These are phyloP conservation scores for Microctenopoma stevenorrisi DNA, from an alignment of 2,797 vertebrate species.

Conservation along the genomic window DNA sequence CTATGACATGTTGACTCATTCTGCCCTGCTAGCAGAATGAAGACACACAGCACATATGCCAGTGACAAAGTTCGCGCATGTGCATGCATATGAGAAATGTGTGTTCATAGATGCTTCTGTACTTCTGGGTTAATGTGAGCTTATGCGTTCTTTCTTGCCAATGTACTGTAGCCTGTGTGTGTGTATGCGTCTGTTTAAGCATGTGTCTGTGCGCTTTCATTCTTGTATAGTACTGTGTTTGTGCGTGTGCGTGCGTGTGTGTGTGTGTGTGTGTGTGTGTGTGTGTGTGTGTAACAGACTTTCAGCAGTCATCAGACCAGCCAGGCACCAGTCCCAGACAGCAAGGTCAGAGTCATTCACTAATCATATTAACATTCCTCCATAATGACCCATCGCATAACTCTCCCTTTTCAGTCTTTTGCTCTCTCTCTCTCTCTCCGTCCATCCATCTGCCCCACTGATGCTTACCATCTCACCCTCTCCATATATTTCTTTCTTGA, in stretches of 20 bases:
- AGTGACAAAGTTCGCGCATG: conserved; percentile 16
- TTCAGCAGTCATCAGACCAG: conserved; percentile 66
- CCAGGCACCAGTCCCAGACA: conserved; percentile 77
- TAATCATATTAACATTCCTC: conserved; percentile 88
- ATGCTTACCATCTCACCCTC: conserved; percentile 36
- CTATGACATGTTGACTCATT: conserved; percentile 75
- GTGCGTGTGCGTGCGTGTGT: conserved; percentile 22
- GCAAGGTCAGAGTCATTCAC: conserved; percentile 77
- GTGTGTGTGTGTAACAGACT: conserved; percentile 46
- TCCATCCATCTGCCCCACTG: conserved; percentile 50
- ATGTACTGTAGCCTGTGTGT: conserved; percentile 10
- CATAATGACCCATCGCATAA: conserved; percentile 81
- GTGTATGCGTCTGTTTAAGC: conserved; percentile 35
- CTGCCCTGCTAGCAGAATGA: conserved; percentile 34
- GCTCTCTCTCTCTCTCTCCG: conserved; percentile 35
- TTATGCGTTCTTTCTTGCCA: conserved; percentile 19
- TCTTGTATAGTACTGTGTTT: conserved; percentile 27
- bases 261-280: conserved; percentile 33
- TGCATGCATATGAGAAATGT: conserved; percentile 10
- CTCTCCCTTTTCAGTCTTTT: conserved; percentile 49
- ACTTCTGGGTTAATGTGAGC: conserved; percentile 30
- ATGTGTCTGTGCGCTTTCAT: conserved; percentile 50
- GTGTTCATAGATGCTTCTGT: conserved; percentile 20
- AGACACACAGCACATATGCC: conserved; percentile 60
- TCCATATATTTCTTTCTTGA: conserved; percentile 26